Conservation (phyloP, 1,140 invertebrate genomes). For the Oreohelix idahoensis region DNA sequence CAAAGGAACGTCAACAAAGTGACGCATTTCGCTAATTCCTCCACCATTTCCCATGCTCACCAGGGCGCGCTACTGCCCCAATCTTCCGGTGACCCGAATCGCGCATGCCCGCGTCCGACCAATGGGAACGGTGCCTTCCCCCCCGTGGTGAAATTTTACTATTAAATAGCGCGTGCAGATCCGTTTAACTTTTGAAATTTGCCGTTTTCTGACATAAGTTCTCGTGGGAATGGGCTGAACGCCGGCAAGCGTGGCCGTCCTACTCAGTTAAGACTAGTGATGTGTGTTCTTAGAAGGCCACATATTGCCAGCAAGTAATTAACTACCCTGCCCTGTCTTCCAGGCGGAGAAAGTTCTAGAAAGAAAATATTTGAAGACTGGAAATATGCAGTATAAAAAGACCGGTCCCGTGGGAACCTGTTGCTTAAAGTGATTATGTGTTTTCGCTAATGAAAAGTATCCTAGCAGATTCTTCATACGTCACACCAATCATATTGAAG, state of each 20-base stretch:
- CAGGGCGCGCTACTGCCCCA: conserved; percentile 6
- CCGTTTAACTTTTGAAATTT: conserved; percentile 24
- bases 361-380: conserved; percentile 7
- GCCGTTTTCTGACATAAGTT: background rate
- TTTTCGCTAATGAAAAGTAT: conserved; percentile 1
- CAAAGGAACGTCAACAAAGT: conserved; percentile 6
- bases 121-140: background rate
- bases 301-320: conserved; percentile 18
- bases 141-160: conserved; percentile 26
- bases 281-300: background rate
- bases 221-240: conserved; percentile 14
- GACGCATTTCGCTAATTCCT: background rate
- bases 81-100: conserved; percentile 27
- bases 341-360: background rate
- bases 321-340: background rate
- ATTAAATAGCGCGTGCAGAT: conserved; percentile 37
- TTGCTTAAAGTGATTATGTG: background rate
- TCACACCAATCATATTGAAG: conserved; percentile 10
- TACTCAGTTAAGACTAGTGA: background rate
- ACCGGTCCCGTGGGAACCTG: conserved; percentile 17
- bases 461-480: background rate
- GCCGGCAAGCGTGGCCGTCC: background rate
- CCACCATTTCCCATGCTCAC: conserved; percentile 10
- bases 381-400: background rate
- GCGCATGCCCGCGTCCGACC: conserved; percentile 17